These are phyloP conservation scores for Sebastes miniatus DNA, from an alignment of 2,797 vertebrate species.

Conservation along the genomic window DNA sequence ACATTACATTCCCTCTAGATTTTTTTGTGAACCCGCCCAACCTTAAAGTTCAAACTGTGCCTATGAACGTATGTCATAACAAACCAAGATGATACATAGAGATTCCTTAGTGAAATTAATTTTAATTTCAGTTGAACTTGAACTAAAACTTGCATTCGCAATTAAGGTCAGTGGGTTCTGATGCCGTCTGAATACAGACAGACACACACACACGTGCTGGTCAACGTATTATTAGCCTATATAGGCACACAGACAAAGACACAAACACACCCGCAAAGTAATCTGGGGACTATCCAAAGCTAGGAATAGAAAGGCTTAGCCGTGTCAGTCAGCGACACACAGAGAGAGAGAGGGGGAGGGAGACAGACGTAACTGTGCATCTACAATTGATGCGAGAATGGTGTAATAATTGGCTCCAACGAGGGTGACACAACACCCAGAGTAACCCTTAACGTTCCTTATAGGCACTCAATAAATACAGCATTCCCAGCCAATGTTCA, in stretches of 20 bases:
- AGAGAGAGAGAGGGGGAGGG: background rate
- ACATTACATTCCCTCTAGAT: too few relatives aligned
- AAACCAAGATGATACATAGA: background rate
- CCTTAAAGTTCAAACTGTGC: too few relatives aligned
- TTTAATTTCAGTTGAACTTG: background rate
- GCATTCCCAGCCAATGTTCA: background rate
- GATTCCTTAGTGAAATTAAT: background rate
- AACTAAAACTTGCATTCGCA: background rate
- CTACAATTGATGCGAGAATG: slow-evolving; percentile 27
- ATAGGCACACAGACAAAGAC: slow-evolving; percentile 15
- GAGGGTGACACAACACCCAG: slow-evolving; percentile 4
- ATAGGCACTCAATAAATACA: background rate
- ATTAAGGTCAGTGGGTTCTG: slow-evolving; percentile 1
- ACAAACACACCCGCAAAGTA: slow-evolving; percentile 57
- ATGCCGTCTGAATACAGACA: background rate
- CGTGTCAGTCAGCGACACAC: slow-evolving; percentile 56
- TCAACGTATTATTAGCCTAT: slow-evolving; percentile 28
- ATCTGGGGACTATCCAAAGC: slow-evolving; percentile 79
- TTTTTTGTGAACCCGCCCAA: too few relatives aligned
- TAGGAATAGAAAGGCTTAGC: slow-evolving; percentile 84
- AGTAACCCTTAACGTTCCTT: background rate
- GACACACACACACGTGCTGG: background rate
- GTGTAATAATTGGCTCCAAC: slow-evolving; percentile 30
- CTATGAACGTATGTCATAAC: background rate
- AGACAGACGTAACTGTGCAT: slow-evolving; percentile 12